phyloP scores from a whole-genome alignment of 2,888 invertebrate genomes.

The Marronus borbonicus region DNA sequence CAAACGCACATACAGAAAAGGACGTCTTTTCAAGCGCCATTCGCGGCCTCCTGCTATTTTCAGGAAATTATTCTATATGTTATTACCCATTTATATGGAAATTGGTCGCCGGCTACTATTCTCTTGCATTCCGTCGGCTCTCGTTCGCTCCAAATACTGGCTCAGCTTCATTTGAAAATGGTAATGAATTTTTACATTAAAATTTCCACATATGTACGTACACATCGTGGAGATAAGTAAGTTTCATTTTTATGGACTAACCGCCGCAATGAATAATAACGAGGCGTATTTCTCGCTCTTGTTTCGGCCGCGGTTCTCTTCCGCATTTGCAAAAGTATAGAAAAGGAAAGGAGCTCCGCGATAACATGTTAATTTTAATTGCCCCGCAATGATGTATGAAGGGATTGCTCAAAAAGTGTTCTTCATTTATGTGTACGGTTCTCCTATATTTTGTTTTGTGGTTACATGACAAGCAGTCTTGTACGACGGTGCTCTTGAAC shows the following conservation, averaged over 20 bases:
- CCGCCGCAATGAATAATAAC: slow-evolving; percentile 48
- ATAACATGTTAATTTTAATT: slow-evolving; percentile 48
- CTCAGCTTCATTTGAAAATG: slow-evolving; percentile 44
- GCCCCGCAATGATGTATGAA: slow-evolving; percentile 15
- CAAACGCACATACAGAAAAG: neutral
- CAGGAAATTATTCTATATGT: slow-evolving; percentile 56
- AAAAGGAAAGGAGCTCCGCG: slow-evolving; percentile 22
- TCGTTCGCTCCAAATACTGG: slow-evolving; percentile 28
- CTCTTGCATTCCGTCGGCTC: slow-evolving; percentile 17
- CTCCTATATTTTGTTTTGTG: too few species aligned
- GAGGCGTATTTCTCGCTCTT: slow-evolving; percentile 29
- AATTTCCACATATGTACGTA: slow-evolving; percentile 35
- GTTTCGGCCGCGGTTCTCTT: neutral
- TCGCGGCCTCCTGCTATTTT: slow-evolving; percentile 50
- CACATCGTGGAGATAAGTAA: slow-evolving; percentile 42
- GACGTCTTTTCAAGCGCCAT: slow-evolving; percentile 26
- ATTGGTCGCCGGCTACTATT: slow-evolving; percentile 40
- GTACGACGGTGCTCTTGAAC: too few species aligned
- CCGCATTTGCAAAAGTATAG: slow-evolving; percentile 16
- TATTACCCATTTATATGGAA: slow-evolving; percentile 57
- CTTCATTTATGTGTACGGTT: too few species aligned
- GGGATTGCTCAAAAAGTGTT: neutral
- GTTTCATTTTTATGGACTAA: slow-evolving; percentile 44
- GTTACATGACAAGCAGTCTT: too few species aligned
- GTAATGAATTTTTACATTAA: slow-evolving; percentile 51